Base-by-base conservation (phyloP, 2,888 invertebrate genomes). In the Dione juno region DNA sequence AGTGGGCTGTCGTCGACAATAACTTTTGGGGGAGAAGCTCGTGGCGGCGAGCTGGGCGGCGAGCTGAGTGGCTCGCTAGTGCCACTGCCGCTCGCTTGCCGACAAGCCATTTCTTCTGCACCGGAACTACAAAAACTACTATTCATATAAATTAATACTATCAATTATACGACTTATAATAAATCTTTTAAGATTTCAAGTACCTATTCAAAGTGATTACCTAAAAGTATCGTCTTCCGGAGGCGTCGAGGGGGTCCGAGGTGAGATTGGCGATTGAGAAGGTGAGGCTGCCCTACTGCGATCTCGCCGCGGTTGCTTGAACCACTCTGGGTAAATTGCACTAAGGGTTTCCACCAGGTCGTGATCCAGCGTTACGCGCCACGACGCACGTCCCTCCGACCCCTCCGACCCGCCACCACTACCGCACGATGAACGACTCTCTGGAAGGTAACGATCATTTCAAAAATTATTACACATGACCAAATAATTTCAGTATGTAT, bases 1-100 rank as follows among this genome's bases (percentile, higher is more conserved):
- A 99, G 94, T 63, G 98, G 98, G 83, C 97, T 97, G 85, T 98
- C 97, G 94, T 99, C 99, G 83, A 99, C 97, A 89, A 97, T 95
- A 85, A 97, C 97, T 92, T 97, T 97, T 79, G 98, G 98, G 82
- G 98, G 97, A 79, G 97, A 97, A 84, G 93, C 85, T 80, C 94
- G 92, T 82, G 93, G 92, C 82, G 95, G 92, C 86, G 89, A 90
- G 88, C 90, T 86, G 76, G 90, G 83, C 79, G 90, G 92, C 86
- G 89, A 90, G 88, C 90, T 86, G 76, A 90, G 83, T 79, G 90
- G 88, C 88, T 91, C 91, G 88, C 90, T 88, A 77, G 87, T 86
- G 84, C 91, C 90, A 86, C 93, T 92, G 81, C 89, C 85, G 87
- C 90, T 85, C 77, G 88, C 88, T 82, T 88, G 87, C 75, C 90